These are phyloP conservation scores for Trichonephila clavipes DNA, from an alignment of 1,140 invertebrate species.

Conservation along the genomic window DNA sequence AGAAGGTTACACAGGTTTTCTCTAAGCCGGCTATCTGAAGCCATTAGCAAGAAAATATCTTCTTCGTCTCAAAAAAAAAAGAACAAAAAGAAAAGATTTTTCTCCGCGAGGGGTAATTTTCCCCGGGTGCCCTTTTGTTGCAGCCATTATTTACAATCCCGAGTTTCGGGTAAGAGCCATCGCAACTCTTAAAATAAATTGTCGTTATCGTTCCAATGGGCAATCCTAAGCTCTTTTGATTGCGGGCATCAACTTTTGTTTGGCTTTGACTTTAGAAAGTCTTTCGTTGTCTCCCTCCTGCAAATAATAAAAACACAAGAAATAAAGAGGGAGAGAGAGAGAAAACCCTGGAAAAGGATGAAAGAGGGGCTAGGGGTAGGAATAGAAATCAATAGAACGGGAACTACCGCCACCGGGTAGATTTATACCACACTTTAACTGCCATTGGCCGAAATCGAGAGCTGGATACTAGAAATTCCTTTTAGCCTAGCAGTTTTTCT, in stretches of 20 bases:
- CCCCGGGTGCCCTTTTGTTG: constrained; percentile 74
- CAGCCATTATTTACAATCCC: constrained; percentile 74
- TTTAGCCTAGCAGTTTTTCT: constrained; percentile 74
- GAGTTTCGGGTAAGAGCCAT: constrained; percentile 70
- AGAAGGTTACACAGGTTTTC: constrained; percentile 56
- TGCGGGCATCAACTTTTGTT: constrained; percentile 74
- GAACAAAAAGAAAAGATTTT: constrained; percentile 59
- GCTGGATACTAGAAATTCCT: constrained; percentile 72
- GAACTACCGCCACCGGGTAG: constrained; percentile 68
- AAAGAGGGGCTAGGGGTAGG: constrained; percentile 35
- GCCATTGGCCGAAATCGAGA: constrained; percentile 76
- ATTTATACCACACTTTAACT: constrained; percentile 77
- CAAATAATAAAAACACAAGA: constrained; percentile 68
- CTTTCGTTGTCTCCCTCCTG: constrained; percentile 65
- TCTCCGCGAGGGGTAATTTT: constrained; percentile 75
- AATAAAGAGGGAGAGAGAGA: constrained; percentile 35
- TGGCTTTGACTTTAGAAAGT: constrained; percentile 77
- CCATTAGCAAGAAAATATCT: constrained; percentile 74
- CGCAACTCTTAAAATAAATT: constrained; percentile 76
- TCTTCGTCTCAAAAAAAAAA: constrained; percentile 54
- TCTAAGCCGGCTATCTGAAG: constrained; percentile 52
- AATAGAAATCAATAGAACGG: constrained; percentile 72
- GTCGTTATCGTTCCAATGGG: constrained; percentile 75
- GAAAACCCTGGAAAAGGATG: constrained; percentile 31
- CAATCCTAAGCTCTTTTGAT: constrained; percentile 76